Conservation (phyloP, 2,113 vertebrate genomes). For the Ceuthmochares aereus region DNA sequence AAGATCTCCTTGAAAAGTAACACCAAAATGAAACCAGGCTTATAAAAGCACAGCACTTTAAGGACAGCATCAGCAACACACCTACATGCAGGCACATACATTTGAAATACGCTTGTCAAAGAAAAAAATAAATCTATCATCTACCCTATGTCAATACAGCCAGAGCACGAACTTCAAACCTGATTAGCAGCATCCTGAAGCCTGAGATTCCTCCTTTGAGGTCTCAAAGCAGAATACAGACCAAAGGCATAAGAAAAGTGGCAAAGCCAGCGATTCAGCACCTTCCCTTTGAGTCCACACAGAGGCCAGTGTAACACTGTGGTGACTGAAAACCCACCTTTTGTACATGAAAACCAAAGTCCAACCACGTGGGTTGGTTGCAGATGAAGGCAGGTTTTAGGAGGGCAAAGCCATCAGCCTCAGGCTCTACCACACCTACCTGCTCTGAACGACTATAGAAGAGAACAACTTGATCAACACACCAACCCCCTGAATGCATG, state of each 20-base stretch:
- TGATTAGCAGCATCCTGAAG: conserved; percentile 59
- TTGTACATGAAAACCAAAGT: neutral
- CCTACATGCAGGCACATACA: conserved; percentile 5
- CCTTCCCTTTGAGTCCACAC: neutral
- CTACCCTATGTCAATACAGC: conserved; percentile 18
- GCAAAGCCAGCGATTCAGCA: neutral
- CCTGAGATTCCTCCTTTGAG: conserved; percentile 42
- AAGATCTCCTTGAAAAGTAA: conserved; percentile 6
- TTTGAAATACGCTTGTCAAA: conserved; percentile 13
- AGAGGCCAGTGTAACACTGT: accelerated
- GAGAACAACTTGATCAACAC: neutral
- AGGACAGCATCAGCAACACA: neutral
- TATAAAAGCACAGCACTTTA: conserved; percentile 16
- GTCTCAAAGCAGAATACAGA: conserved; percentile 34
- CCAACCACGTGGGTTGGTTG: neutral
- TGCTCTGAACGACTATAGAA: neutral
- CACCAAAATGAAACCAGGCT: conserved; percentile 4
- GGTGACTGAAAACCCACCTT: neutral
- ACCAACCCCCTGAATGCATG: neutral
- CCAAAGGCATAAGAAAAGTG: neutral
- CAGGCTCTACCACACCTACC: neutral
- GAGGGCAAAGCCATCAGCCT: neutral
- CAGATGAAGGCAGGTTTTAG: neutral
- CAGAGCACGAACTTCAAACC: conserved; percentile 61
- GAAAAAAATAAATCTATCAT: conserved; percentile 29